Evolutionary conservation across 2,888 invertebrate genomes (phyloP), one percentile per base, ranked within the genome.

Genomic region (Pammene aurita): DNA sequence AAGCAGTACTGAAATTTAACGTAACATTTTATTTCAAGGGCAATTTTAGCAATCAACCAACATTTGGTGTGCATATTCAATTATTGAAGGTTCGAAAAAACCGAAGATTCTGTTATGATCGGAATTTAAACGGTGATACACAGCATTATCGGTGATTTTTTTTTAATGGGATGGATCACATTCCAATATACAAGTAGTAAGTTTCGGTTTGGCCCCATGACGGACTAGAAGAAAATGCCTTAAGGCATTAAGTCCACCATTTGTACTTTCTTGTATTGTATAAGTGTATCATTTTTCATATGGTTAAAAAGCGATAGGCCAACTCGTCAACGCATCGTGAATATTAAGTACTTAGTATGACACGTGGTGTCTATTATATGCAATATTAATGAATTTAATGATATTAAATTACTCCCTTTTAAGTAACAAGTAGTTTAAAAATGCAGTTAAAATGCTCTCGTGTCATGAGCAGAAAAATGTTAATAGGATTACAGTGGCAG

Each of bases 401-500:
- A 2, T 0, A 34, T 48, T 34, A 48, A 14, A 34, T 44, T 46
- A 5, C 7, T 46, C 13, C 34, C 13, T 26, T 41, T 54, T 42
- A 6, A 16, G 13, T 14, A n/a, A 7, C 2, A 18, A 26, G 44
- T 13, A 42, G n/a, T 16, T 35, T 18, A 50, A 63, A 57, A 57
- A 44, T 56, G 18, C 62, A 16, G 44, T 58, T 48, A 46, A 65
- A 64, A 52, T 44, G 57, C 46, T 48, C 64, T 83, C 79, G 75
- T 80, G 75, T 80, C 78, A 74, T 75, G 75, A 76, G 78, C 80
- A 81, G 77, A 77, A 76, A 75, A 79, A 84, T 81, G 77, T 78
- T 86, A 88, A 87, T 85, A 81, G 82, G 83, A 85, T 86, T 85
- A 83, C 77, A 75, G 73, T 26, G 75, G 76, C 73, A 76, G 72